Conservation (phyloP, 2,113 vertebrate species). For the Megaceryle torquata region DNA sequence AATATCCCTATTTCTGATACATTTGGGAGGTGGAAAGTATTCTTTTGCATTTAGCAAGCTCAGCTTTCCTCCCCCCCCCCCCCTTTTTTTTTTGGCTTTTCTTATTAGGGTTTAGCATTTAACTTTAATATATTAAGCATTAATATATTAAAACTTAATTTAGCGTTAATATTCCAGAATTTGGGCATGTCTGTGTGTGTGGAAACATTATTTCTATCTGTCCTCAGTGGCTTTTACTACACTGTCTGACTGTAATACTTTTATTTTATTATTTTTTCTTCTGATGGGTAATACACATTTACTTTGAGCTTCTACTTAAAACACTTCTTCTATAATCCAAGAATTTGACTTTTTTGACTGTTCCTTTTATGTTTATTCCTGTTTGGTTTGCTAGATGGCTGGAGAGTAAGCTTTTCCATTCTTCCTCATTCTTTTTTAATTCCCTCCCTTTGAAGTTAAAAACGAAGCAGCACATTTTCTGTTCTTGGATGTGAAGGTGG, state of each 20-base stretch:
- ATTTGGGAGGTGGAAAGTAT: not conserved
- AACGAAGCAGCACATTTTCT: not conserved
- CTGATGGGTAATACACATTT: not conserved
- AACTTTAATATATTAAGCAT: not conserved
- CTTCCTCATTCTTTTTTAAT: not conserved
- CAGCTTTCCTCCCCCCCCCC: not conserved
- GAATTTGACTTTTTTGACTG: not conserved
- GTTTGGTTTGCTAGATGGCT: not conserved
- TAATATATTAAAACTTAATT: too few relatives aligned
- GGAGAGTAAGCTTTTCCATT: not conserved
- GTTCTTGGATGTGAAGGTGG: not conserved
- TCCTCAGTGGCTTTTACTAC: not conserved
- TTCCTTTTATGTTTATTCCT: not conserved
- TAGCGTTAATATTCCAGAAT: not conserved
- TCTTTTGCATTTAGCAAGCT: not conserved
- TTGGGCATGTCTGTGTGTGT: not conserved
- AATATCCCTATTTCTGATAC: not conserved
- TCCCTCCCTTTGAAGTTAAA: not conserved
- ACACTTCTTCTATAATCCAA: not conserved
- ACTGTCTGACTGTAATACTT: not conserved
- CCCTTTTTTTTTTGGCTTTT: fast-evolving
- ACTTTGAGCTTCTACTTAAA: not conserved
- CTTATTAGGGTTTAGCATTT: not conserved
- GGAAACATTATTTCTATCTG: not conserved
- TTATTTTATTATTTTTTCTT: not conserved